Percentiles rank a stretch among this genome's conserved stretches.
These are phyloP conservation scores for Mesoligia furuncula DNA, from an alignment of 2,888 invertebrate species.

Conservation along the genomic window DNA sequence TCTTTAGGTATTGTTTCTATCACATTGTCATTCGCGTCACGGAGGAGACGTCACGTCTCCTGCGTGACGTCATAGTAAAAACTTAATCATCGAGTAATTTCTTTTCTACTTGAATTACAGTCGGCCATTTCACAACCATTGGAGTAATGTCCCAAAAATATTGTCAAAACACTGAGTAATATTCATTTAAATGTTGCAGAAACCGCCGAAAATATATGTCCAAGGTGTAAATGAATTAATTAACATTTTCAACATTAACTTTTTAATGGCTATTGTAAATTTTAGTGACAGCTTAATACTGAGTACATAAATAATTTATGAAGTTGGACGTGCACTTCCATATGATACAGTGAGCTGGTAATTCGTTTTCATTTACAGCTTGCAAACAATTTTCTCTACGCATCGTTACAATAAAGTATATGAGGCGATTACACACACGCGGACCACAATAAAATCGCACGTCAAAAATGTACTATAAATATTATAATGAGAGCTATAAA, in stretches of 20 bases:
- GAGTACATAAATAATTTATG: slow-evolving; percentile 55
- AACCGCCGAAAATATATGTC: slow-evolving; percentile 59
- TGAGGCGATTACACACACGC: slow-evolving; percentile 73
- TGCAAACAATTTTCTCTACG: slow-evolving; percentile 60
- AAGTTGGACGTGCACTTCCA: slow-evolving; percentile 23
- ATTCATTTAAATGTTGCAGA: slow-evolving; percentile 60
- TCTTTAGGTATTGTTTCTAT: slow-evolving; percentile 90
- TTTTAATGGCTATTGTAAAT: slow-evolving; percentile 57
- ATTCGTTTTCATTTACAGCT: slow-evolving; percentile 69
- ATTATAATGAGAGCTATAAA: slow-evolving; percentile 80
- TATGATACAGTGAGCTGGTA: slow-evolving; percentile 32
- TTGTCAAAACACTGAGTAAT: slow-evolving; percentile 71
- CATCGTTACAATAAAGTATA: slow-evolving; percentile 66
- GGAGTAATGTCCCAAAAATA: slow-evolving; percentile 68
- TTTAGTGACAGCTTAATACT: slow-evolving; percentile 51
- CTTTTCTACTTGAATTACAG: slow-evolving; percentile 61
- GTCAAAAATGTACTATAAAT: slow-evolving; percentile 76
- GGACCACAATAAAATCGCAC: slow-evolving; percentile 68
- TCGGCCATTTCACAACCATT: slow-evolving; percentile 82
- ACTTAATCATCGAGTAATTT: slow-evolving; percentile 65
- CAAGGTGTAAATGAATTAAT: slow-evolving; percentile 65
- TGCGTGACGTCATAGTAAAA: slow-evolving; percentile 68
- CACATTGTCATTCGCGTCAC: slow-evolving; percentile 82
- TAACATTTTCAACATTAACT: slow-evolving; percentile 47
- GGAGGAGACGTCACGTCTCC: slow-evolving; percentile 54